phyloP scores from a whole-genome alignment of 2,113 vertebrate genomes.

The Rhizomys pruinosus region DNA sequence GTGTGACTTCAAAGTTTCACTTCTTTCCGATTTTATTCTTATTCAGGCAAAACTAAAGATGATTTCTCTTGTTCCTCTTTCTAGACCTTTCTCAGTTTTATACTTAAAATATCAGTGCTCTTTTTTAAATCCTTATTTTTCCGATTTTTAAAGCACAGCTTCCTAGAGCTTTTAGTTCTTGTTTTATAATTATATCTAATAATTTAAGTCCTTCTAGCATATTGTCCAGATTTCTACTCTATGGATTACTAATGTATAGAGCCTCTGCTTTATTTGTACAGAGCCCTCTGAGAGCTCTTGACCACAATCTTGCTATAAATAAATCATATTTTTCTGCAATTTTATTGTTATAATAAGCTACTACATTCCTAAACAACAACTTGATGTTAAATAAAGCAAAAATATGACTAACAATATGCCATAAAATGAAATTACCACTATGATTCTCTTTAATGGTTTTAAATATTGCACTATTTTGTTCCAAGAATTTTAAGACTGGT shows the following conservation, averaged over 20 bases:
- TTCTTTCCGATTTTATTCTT: conserved; percentile 55
- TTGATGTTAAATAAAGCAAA: conserved; percentile 44
- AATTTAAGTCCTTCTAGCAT: neutral
- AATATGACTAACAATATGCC: neutral
- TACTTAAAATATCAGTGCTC: neutral
- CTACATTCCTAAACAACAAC: conserved; percentile 8
- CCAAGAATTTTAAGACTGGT: neutral
- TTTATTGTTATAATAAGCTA: conserved; percentile 42
- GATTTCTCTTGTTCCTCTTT: conserved; percentile 45
- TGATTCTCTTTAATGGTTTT: conserved; percentile 27
- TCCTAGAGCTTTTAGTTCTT: neutral
- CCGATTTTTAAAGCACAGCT: neutral
- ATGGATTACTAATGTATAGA: neutral
- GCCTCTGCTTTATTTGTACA: conserved; percentile 6
- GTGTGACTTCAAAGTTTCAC: neutral
- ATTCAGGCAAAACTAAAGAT: conserved; percentile 28
- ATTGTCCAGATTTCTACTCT: conserved; percentile 4
- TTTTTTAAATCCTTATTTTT: neutral
- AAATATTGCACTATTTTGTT: neutral
- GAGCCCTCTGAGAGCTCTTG: neutral
- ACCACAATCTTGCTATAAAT: conserved; percentile 29
- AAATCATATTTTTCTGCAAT: conserved; percentile 8
- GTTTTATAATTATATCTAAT: neutral
- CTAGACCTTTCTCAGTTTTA: conserved; percentile 16
- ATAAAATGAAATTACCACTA: conserved; percentile 10